phyloP scores from a whole-genome alignment of 2,113 vertebrate species.

The Chionomys nivalis region DNA sequence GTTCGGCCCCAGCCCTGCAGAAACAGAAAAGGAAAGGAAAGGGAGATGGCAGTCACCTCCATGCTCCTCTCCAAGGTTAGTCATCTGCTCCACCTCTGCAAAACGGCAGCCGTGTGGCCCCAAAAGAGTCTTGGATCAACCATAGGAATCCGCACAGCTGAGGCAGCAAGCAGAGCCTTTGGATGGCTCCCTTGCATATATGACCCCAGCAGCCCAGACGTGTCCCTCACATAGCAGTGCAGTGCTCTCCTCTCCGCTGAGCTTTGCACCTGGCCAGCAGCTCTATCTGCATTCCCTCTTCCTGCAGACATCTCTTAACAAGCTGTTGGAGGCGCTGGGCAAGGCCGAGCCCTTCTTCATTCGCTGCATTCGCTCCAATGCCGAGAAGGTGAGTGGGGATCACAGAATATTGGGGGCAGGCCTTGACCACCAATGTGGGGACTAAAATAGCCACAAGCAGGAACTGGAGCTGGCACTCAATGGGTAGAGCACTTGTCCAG shows the following conservation, averaged over 20 bases:
- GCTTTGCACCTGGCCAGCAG: fast-evolving
- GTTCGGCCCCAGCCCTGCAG: not conserved
- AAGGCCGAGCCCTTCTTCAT: constrained; percentile 98
- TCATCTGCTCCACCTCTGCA: not conserved
- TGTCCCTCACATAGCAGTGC: not conserved
- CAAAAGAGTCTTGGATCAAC: not conserved
- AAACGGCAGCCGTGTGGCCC: not conserved
- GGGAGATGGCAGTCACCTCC: too few relatives aligned
- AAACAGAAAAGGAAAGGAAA: too few relatives aligned
- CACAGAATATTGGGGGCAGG: not conserved
- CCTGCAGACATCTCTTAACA: constrained; percentile 93
- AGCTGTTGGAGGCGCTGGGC: constrained; percentile 94
- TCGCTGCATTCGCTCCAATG: constrained; percentile 97
- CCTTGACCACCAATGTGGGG: not conserved
- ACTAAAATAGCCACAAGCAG: not conserved
- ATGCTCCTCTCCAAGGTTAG: not conserved
- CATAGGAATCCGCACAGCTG: not conserved
- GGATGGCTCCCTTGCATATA: not conserved
- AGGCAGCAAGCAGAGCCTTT: not conserved
- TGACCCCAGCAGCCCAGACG: not conserved
- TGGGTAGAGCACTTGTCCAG: not conserved
- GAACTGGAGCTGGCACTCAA: not conserved
- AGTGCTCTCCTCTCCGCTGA: not conserved
- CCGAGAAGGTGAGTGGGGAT: constrained; percentile 91
- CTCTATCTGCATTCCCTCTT: not conserved